phyloP scores from a whole-genome alignment of 1,140 invertebrate species.

The Hyles euphorbiae region DNA sequence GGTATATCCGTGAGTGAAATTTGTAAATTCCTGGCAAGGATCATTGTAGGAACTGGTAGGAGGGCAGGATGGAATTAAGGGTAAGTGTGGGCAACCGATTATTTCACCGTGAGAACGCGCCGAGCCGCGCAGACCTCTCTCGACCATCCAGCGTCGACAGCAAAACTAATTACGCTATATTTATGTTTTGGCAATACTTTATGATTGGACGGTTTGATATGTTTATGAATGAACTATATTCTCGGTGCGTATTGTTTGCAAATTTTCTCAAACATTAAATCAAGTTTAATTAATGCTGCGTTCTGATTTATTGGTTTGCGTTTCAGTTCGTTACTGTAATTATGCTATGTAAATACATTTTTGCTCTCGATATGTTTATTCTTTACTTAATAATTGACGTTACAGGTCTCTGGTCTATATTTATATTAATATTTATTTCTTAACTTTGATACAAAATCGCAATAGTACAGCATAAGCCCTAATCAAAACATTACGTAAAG shows the following conservation, averaged over 20 bases:
- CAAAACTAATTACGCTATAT: constrained; percentile 16
- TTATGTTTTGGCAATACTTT: not conserved
- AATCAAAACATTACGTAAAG: no score
- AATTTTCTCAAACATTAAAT: no score
- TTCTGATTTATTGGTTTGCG: no score
- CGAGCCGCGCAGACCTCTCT: not conserved
- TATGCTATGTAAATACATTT: no score
- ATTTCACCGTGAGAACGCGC: constrained; percentile 64
- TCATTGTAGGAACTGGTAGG: constrained; percentile 35
- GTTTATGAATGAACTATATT: constrained; percentile 5
- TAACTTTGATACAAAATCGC: no score
- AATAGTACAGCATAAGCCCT: no score
- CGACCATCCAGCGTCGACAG: constrained; percentile 22
- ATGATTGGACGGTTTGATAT: constrained; percentile 1
- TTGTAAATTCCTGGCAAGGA: constrained; percentile 10
- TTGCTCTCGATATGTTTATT: no score
- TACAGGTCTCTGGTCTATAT: no score
- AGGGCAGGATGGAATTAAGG: constrained; percentile 46
- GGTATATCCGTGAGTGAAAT: not conserved
- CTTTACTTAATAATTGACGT: no score
- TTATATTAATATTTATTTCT: no score
- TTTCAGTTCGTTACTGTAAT: no score
- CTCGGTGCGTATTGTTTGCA: not conserved
- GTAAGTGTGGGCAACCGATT: constrained; percentile 60
- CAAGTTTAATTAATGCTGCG: no score